Base-by-base conservation (phyloP, 2,113 vertebrate genomes). In the Corynorhinus townsendii region DNA sequence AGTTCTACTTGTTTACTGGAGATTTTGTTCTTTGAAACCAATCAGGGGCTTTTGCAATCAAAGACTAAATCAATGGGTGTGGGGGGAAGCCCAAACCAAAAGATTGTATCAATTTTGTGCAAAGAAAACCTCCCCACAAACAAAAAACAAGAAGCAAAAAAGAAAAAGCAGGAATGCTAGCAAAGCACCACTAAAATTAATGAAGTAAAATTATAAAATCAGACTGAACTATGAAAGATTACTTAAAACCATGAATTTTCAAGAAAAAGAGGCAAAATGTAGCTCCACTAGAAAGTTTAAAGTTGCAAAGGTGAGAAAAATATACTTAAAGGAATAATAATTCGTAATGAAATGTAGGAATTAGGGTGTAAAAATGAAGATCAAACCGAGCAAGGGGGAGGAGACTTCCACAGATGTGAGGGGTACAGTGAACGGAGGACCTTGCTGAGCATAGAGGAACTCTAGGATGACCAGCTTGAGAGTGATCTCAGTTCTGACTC, bases 1-100 rank as follows among this genome's bases (percentile, higher is more conserved):
- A 85, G 72, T 92, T 52, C 79, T n/a, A 56, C 35, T 92, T 92
- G 79, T 96, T 96, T 92, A 91, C 49, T 30, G 22, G n/a, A 90
- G 30, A n/a, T 75, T 82, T 75, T 77, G 22, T 24, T 86, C 38
- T 64, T 82, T 72, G 59, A 76, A 92, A 92, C 33, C 33, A 87
- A 82, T 90, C 19, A 43, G 17, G 10, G 47, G 16, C 2, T 56
- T 93, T 92, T 82, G 81, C 16, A 93, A 95, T 92, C 93, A 96
- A 95, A 89, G 82, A 79, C 45, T 75, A 96, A 95, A 91, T 94
- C 89, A 96, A 5, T 30, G 73, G 28, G 64, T 45, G 28, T n/a
- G 14, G 59, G 26, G 30, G 14, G 28, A 79, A 80, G 9, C 17
- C n/a, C 45, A 71, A 56, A 35, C 9, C 19, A 38, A 72, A 80